Evolutionary conservation across 2,113 vertebrate genomes (phyloP), one percentile per base, ranked within the genome.

Genomic region (Silurus asotus): DNA sequence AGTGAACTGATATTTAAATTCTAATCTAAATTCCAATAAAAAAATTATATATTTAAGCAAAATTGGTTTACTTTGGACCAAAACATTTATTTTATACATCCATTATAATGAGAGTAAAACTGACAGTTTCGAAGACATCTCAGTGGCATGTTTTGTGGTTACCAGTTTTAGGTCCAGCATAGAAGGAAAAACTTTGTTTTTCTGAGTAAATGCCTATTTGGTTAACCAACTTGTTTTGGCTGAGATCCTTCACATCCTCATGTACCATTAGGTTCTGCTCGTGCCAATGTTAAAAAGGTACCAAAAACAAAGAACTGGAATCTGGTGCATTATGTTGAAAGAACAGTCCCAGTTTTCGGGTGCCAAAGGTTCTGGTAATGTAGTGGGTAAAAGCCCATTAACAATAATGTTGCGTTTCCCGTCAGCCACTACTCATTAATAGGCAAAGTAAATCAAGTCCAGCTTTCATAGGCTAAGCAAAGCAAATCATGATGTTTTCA

Each of bases 391-490:
- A 25, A 8, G 17, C 15, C 28, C 14, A 49, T 48, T 70, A 78
- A 67, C 28, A 69, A 13, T 25, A 37, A 25, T 61, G 56, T 62
- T 20, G 8, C 0, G 1, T 65, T 82, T 82, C 55, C 48, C 4
- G 37, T 86, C 64, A 82, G 25, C 70, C 64, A 49, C 13, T 75
- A 19, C 78, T 74, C 48, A 77, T 83, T 82, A 87, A 87, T 75
- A 77, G 80, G 76, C 67, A 86, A 25, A 76, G 13, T 58, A 75
- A 75, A 65, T 77, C 59, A 77, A 81, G 69, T 69, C 67, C 58
- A 72, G 84, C 83, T 83, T 72, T 82, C 37, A 86, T 37, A 81
- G 67, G 61, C 87, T 85, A 70, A 87, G 75, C 45, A 74, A 70
- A 87, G 59, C 61, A 75, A 70, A 89, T 19, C 58, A 45, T 53